Conservation (phyloP, 2,113 vertebrate genomes). For the Rostratula benghalensis region DNA sequence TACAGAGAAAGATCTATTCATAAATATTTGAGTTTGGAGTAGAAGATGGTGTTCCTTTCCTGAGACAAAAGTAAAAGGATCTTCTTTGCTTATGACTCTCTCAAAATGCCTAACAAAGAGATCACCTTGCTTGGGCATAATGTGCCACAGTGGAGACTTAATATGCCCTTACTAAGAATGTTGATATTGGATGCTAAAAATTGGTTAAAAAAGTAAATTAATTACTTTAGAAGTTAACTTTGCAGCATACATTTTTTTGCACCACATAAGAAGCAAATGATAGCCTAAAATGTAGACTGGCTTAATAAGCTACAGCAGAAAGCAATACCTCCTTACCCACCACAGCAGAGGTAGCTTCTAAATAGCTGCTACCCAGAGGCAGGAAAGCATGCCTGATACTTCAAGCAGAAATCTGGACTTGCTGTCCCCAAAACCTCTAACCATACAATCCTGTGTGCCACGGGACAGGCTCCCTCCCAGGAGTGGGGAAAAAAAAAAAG, state of each 20-base stretch:
- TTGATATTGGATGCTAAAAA: not conserved
- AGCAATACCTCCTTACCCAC: not conserved
- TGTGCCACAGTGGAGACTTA: not conserved
- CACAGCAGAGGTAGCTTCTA: not conserved
- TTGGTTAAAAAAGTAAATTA: not conserved
- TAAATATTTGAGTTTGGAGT: not conserved
- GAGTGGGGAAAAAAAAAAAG: not conserved
- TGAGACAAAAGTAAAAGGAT: not conserved
- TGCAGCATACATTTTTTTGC: fast-evolving
- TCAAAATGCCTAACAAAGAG: not conserved
- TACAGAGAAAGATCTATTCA: not conserved
- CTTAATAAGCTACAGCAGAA: not conserved
- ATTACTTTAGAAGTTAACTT: not conserved
- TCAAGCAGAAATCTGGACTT: not conserved
- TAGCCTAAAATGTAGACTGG: not conserved
- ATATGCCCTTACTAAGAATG: not conserved
- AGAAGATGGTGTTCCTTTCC: not conserved
- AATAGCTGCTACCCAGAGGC: not conserved
- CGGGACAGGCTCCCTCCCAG: not conserved
- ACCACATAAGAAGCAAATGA: not conserved
- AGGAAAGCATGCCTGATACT: not conserved
- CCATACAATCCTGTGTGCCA: not conserved
- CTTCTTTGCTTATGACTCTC: not conserved
- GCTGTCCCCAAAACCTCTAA: not conserved
- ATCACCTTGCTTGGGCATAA: not conserved